phyloP scores from a whole-genome alignment of 2,113 vertebrate species.

The Eira barbara region DNA sequence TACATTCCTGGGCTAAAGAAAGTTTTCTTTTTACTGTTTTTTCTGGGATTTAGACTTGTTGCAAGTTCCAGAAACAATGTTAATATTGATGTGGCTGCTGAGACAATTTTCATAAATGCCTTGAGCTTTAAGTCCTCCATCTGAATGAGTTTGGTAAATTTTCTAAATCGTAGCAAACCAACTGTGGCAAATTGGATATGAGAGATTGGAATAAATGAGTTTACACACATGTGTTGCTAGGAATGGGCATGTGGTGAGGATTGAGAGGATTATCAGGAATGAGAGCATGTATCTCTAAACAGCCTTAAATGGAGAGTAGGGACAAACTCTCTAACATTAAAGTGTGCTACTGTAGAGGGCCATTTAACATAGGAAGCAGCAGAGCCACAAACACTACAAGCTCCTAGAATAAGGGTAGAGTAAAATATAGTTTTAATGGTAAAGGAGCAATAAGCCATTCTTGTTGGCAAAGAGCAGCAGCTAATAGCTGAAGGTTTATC shows the following conservation, averaged over 20 bases:
- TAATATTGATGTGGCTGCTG: not conserved
- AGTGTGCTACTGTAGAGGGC: not conserved
- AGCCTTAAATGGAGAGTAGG: not conserved
- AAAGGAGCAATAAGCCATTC: not conserved
- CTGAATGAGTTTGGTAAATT: constrained; percentile 1
- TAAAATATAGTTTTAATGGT: not conserved
- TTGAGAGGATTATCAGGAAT: not conserved
- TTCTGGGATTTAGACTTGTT: not conserved
- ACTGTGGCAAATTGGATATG: not conserved
- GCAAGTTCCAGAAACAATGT: not conserved
- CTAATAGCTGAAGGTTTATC: not conserved
- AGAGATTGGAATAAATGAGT: not conserved
- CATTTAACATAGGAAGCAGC: not conserved
- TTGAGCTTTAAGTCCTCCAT: not conserved
- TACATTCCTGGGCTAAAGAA: not conserved
- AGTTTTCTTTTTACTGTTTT: not conserved
- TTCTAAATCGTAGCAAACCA: not conserved
- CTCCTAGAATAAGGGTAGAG: not conserved
- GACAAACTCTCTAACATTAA: not conserved
- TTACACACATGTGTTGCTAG: not conserved
- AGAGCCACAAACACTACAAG: not conserved
- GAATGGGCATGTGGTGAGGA: not conserved
- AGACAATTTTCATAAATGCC: not conserved
- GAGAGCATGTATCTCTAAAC: not conserved
- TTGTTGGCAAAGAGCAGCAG: not conserved